phyloP scores from a whole-genome alignment of 2,113 vertebrate genomes.

The Chrysochloris asiatica region DNA sequence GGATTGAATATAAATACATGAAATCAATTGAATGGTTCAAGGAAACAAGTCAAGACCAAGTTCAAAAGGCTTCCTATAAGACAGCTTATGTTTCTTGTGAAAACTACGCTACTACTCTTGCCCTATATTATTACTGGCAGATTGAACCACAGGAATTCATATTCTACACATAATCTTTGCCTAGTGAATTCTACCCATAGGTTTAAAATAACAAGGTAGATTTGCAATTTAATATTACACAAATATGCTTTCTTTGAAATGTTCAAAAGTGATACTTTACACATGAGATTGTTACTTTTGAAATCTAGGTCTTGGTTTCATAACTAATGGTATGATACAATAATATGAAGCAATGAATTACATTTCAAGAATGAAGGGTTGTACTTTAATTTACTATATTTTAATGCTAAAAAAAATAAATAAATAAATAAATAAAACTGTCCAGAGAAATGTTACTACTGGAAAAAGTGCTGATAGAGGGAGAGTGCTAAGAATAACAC shows the following conservation, averaged over 20 bases:
- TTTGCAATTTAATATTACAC: conserved; percentile 46
- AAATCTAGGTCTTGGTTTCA: conserved; percentile 48
- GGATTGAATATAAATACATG: background rate
- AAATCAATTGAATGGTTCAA: background rate
- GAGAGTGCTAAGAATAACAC: conserved; percentile 37
- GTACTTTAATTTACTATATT: conserved; percentile 39
- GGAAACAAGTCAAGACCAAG: conserved; percentile 32
- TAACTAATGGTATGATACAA: conserved; percentile 55
- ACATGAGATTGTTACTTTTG: conserved; percentile 51
- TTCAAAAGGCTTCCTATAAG: conserved; percentile 25
- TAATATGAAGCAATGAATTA: background rate
- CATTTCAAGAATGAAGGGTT: conserved; percentile 53
- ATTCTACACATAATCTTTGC: background rate
- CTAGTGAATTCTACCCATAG: conserved; percentile 26
- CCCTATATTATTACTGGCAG: conserved; percentile 28
- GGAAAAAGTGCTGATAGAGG: conserved; percentile 38
- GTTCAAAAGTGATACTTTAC: conserved; percentile 53
- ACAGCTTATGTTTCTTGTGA: background rate
- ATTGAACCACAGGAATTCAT: conserved; percentile 27
- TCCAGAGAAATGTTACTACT: conserved; percentile 36
- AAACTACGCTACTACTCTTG: conserved; percentile 10
- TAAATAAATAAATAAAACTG: too few species aligned
- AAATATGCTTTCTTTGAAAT: conserved; percentile 54
- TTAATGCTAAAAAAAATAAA: conserved; percentile 23
- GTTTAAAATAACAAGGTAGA: conserved; percentile 65